phyloP scores from a whole-genome alignment of 2,797 vertebrate genomes.

The Acanthurus tractus region DNA sequence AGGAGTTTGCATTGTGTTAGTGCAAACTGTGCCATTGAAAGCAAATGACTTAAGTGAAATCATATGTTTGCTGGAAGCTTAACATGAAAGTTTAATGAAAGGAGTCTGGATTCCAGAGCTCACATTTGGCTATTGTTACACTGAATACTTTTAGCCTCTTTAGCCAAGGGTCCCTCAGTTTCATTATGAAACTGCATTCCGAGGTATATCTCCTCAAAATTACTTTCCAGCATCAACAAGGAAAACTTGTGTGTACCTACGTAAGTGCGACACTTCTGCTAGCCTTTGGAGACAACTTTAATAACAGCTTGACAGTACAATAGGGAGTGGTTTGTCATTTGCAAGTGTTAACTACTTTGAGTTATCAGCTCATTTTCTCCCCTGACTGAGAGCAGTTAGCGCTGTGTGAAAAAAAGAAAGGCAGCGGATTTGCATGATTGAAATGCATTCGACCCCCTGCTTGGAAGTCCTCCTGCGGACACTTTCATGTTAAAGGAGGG shows the following conservation, averaged over 20 bases:
- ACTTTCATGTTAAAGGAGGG: conserved; percentile 72
- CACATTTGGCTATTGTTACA: conserved; percentile 32
- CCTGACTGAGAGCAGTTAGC: conserved; percentile 62
- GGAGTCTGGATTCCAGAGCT: conserved; percentile 8
- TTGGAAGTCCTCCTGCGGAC: conserved; percentile 43
- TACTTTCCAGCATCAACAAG: conserved; percentile 49
- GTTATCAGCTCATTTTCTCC: conserved; percentile 64
- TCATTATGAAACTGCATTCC: conserved; percentile 71
- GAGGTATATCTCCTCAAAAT: conserved; percentile 68
- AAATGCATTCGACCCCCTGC: conserved; percentile 50
- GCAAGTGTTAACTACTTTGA: conserved; percentile 68
- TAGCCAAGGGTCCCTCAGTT: conserved; percentile 40
- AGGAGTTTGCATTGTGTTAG: neutral
- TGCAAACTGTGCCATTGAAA: conserved; percentile 1
- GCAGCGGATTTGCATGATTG: conserved; percentile 70
- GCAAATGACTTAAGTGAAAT: conserved; percentile 1
- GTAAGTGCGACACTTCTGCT: neutral
- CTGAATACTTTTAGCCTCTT: conserved; percentile 49
- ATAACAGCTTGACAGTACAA: conserved; percentile 27
- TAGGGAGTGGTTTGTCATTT: conserved; percentile 55
- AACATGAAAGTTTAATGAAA: conserved; percentile 10
- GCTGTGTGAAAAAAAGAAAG: conserved; percentile 55
- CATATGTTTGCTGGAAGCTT: conserved; percentile 4
- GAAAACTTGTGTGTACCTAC: neutral
- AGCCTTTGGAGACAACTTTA: conserved; percentile 2